phyloP scores from a whole-genome alignment of 1,140 invertebrate genomes.

The Formica selysi region DNA sequence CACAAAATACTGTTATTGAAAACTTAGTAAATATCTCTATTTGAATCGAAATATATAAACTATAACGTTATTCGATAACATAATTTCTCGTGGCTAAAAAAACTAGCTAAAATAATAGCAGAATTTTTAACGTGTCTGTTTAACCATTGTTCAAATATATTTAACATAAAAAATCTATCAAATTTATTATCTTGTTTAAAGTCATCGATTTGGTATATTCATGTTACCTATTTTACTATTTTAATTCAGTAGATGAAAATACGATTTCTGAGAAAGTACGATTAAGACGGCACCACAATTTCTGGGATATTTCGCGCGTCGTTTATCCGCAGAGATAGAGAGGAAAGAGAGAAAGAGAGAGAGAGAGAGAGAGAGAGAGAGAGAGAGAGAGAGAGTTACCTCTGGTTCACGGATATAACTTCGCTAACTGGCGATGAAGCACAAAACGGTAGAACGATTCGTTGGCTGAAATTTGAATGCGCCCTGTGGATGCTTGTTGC shows the following conservation, averaged over 20 bases:
- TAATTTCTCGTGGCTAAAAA: not conserved
- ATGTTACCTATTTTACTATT: not conserved
- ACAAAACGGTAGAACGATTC: slow-evolving; percentile 54
- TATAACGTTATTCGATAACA: not conserved
- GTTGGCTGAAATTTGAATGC: slow-evolving; percentile 60
- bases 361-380: too few relatives aligned
- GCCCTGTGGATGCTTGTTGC: slow-evolving; percentile 36
- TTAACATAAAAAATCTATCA: not conserved
- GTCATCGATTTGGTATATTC: not conserved
- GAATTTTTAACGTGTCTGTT: not conserved
- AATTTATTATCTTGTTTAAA: not conserved
- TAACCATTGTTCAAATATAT: not conserved
- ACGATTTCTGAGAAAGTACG: not conserved
- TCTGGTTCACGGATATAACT: slow-evolving; percentile 21
- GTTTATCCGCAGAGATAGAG: slow-evolving; percentile 15
- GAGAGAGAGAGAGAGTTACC: too few relatives aligned
- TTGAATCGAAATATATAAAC: slow-evolving; percentile 3
- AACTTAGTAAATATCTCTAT: not conserved
- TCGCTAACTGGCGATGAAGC: slow-evolving; percentile 46
- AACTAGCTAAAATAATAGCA: not conserved
- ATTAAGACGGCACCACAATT: slow-evolving; percentile 24
- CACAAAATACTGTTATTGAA: not conserved
- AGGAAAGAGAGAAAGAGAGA: too few relatives aligned
- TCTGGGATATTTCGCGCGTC: slow-evolving; percentile 7
- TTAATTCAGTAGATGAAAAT: not conserved